Base-by-base conservation (phyloP, 2,113 vertebrate genomes). In the Apaloderma vittatum region DNA sequence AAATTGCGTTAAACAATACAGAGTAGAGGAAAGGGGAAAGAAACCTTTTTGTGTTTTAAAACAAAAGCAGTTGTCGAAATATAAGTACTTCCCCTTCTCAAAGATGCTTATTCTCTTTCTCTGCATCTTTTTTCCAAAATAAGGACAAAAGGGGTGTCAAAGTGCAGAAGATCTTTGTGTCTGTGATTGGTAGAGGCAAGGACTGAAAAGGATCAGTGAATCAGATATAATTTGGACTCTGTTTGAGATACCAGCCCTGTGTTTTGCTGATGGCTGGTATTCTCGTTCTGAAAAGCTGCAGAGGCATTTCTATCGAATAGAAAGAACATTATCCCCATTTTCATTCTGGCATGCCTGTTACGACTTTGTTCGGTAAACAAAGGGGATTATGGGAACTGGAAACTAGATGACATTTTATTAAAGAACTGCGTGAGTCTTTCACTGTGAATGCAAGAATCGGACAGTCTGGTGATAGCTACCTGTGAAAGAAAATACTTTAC, bases 131-230 rank as follows among this genome's bases (percentile, higher is more conserved):
- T 98, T 98, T 97, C 98, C 98, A 94, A 94, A 96, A 96, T 93
- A 97, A 98, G 98, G 98, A 99, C 98, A 99, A 98, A 98, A 97
- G 96, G 94, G 95, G 97, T 95, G 86, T 98, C 97, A 96, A 97
- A 98, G 97, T 96, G 97, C 97, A 98, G 98, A 97, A 91, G 97
- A 97, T 96, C 98, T 99, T 99, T 99, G 98, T 98, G 97, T 97
- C 97, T 96, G 92, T 96, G 96, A 77, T 82, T 92, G 93, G 98
- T 96, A 97, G 96, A 97, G 97, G 97, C 95, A 97, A 97, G 97
- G 97, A 86, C 94, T 99, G 98, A 99, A 99, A 99, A 97, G 98
- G 97, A 98, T 98, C 99, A 99, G 98, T 99, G 98, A 99, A 97
- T 98, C 97, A 98, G 98, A 99, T 98, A 98, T 99, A 99, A 99